Evolutionary conservation across 2,797 vertebrate genomes (phyloP), one percentile per base, ranked within the genome.

Genomic region (Vespertilio murinus): DNA sequence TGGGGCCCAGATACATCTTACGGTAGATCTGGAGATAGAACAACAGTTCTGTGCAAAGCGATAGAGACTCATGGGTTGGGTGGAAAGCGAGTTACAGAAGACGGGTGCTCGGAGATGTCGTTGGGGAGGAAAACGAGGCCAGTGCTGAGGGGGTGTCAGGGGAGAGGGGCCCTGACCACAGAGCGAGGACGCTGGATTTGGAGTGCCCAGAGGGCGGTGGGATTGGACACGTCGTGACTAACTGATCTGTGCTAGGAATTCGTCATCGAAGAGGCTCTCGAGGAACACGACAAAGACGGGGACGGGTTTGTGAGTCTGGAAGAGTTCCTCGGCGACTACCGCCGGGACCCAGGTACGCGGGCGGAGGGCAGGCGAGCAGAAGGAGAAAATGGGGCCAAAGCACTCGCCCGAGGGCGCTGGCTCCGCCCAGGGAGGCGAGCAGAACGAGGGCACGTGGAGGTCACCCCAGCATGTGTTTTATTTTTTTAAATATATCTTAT

Each of bases 251-350:
- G 52, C 97, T 93, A 98, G 98, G 99, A 99, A 98, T 98, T 99
- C 97, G 98, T 99, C 77, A 99, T 99, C 97, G 99, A 99, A 96
- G 99, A 99, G 95, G 99, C 99, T 77, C 97, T 99, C 97, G 98
- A 98, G 97, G 99, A 99, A 97, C 99, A 99, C 40, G 99, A 99
- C 97, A 98, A 98, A 89, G 98, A 99, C 87, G 98, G 98, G 82
- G 99, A 99, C 96, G 99, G 99, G 96, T 99, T 99, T 97, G 99
- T 99, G 95, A 98, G 98, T 97, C 97, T 99, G 77, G 98, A 98
- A 89, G 99, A 99, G 98, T 99, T 99, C 95, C 99, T 99, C 88
- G 99, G 99, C 83, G 99, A 99, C 97, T 99, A 97, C 97, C 98
- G 98, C 93, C 97, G 98, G 90, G 98, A 98, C 79, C 98, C 99